Percentiles rank a stretch among this genome's conserved stretches.
Evolutionary conservation across 1,140 invertebrate genomes (phyloP).

Genomic region (Drosophila punjabiensis): DNA sequence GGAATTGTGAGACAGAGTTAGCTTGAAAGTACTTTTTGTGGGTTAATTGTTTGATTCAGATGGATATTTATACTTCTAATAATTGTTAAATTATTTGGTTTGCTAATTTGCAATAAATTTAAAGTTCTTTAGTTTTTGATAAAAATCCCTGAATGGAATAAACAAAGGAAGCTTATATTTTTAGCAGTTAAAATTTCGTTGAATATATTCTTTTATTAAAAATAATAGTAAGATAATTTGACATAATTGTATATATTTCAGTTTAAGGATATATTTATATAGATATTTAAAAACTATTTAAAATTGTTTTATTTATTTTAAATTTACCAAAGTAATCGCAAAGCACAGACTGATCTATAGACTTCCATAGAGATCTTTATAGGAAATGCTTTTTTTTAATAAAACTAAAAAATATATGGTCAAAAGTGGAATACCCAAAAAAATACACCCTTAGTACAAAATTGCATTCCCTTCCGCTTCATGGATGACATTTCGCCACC

Average conservation of each 20-base stretch:
- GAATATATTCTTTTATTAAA: too few species aligned
- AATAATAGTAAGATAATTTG: too few species aligned
- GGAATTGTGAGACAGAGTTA: conserved; percentile 7
- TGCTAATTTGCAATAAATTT: background rate
- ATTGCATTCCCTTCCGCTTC: conserved; percentile 13
- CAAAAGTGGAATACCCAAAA: background rate
- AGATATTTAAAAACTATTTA: too few species aligned
- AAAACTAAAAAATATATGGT: background rate
- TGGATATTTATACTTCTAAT: background rate
- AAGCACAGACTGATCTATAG: too few species aligned
- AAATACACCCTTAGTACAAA: background rate
- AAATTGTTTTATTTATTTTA: too few species aligned
- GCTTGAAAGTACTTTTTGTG: background rate
- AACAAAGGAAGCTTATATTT: too few species aligned
- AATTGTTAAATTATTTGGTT: too few species aligned
- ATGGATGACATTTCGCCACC: conserved; percentile 21
- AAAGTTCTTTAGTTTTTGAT: background rate
- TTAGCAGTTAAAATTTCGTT: background rate
- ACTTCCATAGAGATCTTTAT: background rate
- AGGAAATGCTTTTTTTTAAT: background rate
- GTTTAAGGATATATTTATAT: too few species aligned
- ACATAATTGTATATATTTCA: too few species aligned
- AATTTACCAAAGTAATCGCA: too few species aligned
- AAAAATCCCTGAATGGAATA: too few species aligned
- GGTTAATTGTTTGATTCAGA: background rate